Evolutionary conservation across 2,888 invertebrate species (phyloP), one percentile per base, ranked within the genome.

Genomic region (Harmothoe impar): DNA sequence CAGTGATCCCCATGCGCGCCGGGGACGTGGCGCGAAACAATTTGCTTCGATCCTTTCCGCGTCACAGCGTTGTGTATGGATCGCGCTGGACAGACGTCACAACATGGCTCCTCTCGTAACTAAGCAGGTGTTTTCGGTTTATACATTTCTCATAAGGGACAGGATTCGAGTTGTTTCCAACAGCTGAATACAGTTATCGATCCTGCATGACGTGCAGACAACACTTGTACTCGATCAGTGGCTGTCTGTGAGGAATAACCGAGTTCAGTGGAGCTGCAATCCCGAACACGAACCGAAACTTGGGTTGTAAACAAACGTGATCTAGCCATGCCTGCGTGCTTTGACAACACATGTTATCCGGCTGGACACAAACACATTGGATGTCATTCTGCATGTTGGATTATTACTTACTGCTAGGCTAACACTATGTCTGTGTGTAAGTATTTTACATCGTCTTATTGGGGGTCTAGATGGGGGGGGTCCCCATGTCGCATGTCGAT

Each of bases 81-180:
- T 52, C 29, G n/a, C 52, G 25, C 31, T n/a, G 43, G 54, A 86
- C 86, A 52, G 52, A 54, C 52, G 86, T 54, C 86, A 86, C 86
- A 86, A 86, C 52, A 86, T 86, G 86, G 86, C 54, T 56, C 29
- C 52, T 1, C 54, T 1, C 54, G 86, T 86, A 31, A 86, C 86
- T 43, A 81, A 81, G 81, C 81, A 81, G 33, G 81, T 81, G 81
- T 43, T 81, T 81, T 35, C 81, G 72, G 81, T 43, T 81, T 81
- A 43, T 81, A 35, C 1, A 81, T 81, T 23, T 81, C 81, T 43
- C 81, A 81, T 81, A 81, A 81, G 81, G 43, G 43, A 43, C 81
- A 12, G n/a, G 81, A 7, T 43, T 23, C 23, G n/a, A 43, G 43
- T 35, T 81, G 81, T 33, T 81, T 43, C 81, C 35, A 81, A 81